These are phyloP conservation scores for Alouatta palliata DNA, from an alignment of 2,113 vertebrate species.

Conservation along the genomic window DNA sequence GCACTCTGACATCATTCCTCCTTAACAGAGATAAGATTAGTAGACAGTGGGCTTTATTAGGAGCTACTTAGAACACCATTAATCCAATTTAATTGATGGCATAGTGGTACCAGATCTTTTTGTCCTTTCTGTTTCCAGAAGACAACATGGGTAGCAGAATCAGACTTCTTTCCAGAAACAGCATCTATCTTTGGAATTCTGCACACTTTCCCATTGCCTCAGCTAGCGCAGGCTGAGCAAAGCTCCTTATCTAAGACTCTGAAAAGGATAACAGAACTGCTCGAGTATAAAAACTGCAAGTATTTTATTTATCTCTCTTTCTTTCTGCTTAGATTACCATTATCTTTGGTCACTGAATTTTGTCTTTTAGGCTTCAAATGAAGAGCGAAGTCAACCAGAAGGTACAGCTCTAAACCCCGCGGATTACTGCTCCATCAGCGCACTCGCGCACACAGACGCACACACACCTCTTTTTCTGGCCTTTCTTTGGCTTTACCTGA, in stretches of 20 bases:
- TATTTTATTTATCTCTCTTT: slow-evolving; percentile 84
- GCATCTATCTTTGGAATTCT: slow-evolving; percentile 64
- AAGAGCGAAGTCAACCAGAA: slow-evolving; percentile 77
- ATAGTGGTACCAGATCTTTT: slow-evolving; percentile 59
- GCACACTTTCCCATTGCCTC: slow-evolving; percentile 75
- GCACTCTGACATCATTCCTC: slow-evolving; percentile 79
- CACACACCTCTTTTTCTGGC: neutral
- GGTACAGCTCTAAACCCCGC: slow-evolving; percentile 65
- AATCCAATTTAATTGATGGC: slow-evolving; percentile 77
- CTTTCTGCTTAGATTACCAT: slow-evolving; percentile 86
- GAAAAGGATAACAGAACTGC: slow-evolving; percentile 75
- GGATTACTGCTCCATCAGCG: slow-evolving; percentile 56
- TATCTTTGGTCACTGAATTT: slow-evolving; percentile 84
- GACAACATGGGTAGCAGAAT: slow-evolving; percentile 65
- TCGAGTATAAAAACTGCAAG: slow-evolving; percentile 77
- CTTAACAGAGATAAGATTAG: slow-evolving; percentile 81
- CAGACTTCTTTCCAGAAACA: slow-evolving; percentile 61
- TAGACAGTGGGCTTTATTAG: slow-evolving; percentile 82
- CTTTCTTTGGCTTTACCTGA: slow-evolving; percentile 71
- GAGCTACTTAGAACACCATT: slow-evolving; percentile 81
- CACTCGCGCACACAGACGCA: neutral
- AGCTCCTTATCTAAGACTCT: slow-evolving; percentile 79
- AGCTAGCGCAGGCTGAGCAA: slow-evolving; percentile 79
- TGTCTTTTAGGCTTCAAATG: slow-evolving; percentile 73
- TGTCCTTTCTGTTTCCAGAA: slow-evolving; percentile 77